A percentile compares a stretch with the other conserved stretches of the same genome.
Conservation (phyloP, 2,888 invertebrate genomes). For the Hemicrepidius hirtus region DNA sequence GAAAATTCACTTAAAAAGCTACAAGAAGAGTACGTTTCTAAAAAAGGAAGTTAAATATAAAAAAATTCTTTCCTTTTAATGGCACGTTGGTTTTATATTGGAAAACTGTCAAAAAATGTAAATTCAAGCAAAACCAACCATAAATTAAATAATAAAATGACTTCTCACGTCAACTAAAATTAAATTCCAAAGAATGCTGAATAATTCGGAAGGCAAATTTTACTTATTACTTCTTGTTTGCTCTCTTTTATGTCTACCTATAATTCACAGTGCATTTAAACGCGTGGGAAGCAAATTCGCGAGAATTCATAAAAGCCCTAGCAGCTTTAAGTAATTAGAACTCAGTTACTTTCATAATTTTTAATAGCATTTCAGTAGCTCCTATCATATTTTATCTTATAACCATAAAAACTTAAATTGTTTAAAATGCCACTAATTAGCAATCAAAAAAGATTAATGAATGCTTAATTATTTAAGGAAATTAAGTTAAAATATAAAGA, state of each 20-base stretch:
- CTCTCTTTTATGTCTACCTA: background rate
- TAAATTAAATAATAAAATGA: background rate
- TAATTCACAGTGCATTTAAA: slow-evolving; percentile 16
- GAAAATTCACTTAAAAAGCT: too few species aligned
- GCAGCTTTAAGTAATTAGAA: slow-evolving; percentile 6
- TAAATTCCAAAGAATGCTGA: background rate
- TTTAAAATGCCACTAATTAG: slow-evolving; percentile 5
- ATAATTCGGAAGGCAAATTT: slow-evolving; percentile 9
- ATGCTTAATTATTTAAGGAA: slow-evolving; percentile 9
- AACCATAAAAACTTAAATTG: slow-evolving; percentile 12
- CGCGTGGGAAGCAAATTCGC: slow-evolving; percentile 4
- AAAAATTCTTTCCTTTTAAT: too few species aligned
- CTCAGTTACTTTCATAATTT: slow-evolving; percentile 10
- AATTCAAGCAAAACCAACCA: too few species aligned
- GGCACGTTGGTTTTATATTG: too few species aligned
- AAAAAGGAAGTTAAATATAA: too few species aligned
- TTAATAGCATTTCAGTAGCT: slow-evolving; percentile 11
- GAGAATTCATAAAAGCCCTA: slow-evolving; percentile 1
- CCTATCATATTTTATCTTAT: background rate
- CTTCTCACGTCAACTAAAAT: slow-evolving; percentile 10
- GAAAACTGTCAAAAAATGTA: too few species aligned
- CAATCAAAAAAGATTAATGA: slow-evolving; percentile 9
- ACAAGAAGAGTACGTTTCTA: too few species aligned
- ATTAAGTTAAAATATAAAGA: slow-evolving; percentile 2
- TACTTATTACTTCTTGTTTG: slow-evolving; percentile 10